phyloP scores from a whole-genome alignment of 2,888 invertebrate genomes.

The Patella caerulea region DNA sequence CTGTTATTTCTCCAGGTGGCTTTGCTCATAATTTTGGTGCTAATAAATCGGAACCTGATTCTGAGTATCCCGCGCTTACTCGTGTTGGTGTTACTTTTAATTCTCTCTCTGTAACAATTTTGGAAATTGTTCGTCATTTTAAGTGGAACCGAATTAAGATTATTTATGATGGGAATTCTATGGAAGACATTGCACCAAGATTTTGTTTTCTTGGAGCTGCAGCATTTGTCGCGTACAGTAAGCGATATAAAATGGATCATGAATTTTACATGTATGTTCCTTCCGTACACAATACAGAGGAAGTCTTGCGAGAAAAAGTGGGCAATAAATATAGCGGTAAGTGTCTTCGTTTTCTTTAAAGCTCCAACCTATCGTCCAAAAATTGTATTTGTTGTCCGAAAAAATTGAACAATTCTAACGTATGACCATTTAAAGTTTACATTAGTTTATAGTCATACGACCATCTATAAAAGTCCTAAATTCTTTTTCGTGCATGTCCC shows the following conservation, averaged over 20 bases:
- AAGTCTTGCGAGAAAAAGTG: not conserved
- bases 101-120: not conserved
- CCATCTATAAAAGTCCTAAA: too few relatives aligned
- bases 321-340: constrained; percentile 4
- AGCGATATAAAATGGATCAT: not conserved
- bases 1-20: not conserved
- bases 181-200: constrained; percentile 3
- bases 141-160: not conserved
- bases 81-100: constrained; percentile 6
- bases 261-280: constrained; percentile 1
- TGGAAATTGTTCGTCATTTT: not conserved
- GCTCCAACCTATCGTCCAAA: too few relatives aligned
- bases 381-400: too few relatives aligned
- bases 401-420: too few relatives aligned
- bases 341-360: not conserved
- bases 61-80: not conserved
- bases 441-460: too few relatives aligned
- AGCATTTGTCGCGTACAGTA: not conserved
- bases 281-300: not conserved
- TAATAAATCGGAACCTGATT: not conserved
- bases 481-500: too few relatives aligned
- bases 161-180: constrained; percentile 1
- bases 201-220: constrained; percentile 6
- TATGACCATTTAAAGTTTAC: too few relatives aligned
- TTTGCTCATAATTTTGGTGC: constrained; percentile 7